phyloP scores from a whole-genome alignment of 2,888 invertebrate species.

The Caenorhabditis becei region DNA sequence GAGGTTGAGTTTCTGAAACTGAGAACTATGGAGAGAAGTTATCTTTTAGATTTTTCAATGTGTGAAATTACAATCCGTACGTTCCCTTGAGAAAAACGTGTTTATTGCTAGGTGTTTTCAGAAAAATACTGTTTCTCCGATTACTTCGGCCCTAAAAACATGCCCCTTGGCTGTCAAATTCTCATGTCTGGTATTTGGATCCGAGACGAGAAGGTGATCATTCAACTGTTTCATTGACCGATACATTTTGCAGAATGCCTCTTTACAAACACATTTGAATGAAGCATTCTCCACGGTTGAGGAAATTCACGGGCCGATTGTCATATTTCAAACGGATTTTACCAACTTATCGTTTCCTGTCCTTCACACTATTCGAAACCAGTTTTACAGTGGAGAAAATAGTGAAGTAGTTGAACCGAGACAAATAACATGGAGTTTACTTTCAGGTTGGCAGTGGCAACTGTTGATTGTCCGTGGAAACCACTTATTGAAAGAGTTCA shows the following conservation, averaged over 20 bases:
- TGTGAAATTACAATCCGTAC: constrained; percentile 1
- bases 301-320: constrained; percentile 52
- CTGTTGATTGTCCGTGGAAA: constrained; percentile 44
- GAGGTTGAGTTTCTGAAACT: constrained; percentile 14
- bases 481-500: constrained; percentile 6
- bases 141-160: constrained; percentile 1
- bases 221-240: background rate
- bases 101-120: background rate
- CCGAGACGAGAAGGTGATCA: constrained; percentile 19
- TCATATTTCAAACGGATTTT: constrained; percentile 52
- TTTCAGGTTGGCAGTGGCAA: constrained; percentile 49
- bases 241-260: constrained; percentile 13
- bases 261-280: constrained; percentile 34
- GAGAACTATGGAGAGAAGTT: constrained; percentile 3
- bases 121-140: constrained; percentile 35
- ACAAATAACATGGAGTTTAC: background rate
- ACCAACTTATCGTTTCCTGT: constrained; percentile 62
- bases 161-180: constrained; percentile 46
- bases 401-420: background rate
- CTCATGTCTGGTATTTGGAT: constrained; percentile 49
- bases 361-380: constrained; percentile 43
- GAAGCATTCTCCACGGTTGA: constrained; percentile 51
- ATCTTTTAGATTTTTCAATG: background rate
- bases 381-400: constrained; percentile 40
- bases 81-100: background rate